phyloP scores from a whole-genome alignment of 2,888 invertebrate species.

The Deilephila elpenor region DNA sequence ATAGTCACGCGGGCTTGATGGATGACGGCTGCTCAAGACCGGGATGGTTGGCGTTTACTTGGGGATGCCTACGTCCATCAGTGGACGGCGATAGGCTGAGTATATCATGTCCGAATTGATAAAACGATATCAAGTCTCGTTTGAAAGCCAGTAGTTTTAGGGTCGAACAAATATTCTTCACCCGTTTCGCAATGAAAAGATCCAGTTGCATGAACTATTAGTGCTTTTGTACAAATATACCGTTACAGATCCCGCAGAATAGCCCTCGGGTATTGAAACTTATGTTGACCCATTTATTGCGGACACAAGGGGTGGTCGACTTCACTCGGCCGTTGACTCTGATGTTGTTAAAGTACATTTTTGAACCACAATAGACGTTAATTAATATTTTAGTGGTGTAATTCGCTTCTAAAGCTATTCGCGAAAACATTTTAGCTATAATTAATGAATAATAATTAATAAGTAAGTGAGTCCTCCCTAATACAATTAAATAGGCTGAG shows the following conservation, averaged over 20 bases:
- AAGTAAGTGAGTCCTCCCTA: too few species aligned
- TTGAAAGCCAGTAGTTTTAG: not conserved
- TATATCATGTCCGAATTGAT: not conserved
- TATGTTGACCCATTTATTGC: constrained; percentile 28
- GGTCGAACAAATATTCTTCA: constrained; percentile 18
- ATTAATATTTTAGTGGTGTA: constrained; percentile 9
- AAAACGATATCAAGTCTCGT: not conserved
- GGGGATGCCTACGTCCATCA: too few species aligned
- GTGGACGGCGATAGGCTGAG: too few species aligned
- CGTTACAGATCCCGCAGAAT: constrained; percentile 23
- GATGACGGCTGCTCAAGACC: too few species aligned
- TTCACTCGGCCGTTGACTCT: constrained; percentile 30
- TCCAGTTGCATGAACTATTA: constrained; percentile 17
- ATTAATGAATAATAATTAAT: too few species aligned
- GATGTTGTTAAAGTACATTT: constrained; percentile 7
- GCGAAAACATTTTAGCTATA: too few species aligned
- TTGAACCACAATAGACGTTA: constrained; percentile 17
- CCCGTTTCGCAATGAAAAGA: constrained; percentile 5
- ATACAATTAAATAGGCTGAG: too few species aligned
- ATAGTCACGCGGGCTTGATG: too few species aligned
- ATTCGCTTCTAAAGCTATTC: not conserved
- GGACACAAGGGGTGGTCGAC: constrained; percentile 28
- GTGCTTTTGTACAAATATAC: constrained; percentile 17
- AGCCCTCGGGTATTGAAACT: constrained; percentile 26
- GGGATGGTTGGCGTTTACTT: too few species aligned